Percentiles rank a stretch among this genome's conserved stretches.
These are phyloP conservation scores for Pammene fasciana DNA, from an alignment of 2,888 invertebrate genomes.

Conservation along the genomic window DNA sequence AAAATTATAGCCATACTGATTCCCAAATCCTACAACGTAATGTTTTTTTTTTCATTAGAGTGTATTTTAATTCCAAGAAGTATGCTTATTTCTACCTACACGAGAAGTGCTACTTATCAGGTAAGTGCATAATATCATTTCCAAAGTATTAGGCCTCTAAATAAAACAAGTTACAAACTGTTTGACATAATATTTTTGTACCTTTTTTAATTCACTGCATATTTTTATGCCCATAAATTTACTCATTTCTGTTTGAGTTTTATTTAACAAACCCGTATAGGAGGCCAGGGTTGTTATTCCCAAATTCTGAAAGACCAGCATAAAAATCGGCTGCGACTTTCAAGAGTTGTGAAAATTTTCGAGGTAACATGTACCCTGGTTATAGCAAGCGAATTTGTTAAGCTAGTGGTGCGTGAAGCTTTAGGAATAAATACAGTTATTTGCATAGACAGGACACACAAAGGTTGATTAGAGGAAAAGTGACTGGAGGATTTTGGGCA, in stretches of 20 bases:
- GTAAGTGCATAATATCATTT: no score
- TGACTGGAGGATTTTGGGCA: not conserved
- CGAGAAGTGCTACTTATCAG: no score
- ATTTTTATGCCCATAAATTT: slow-evolving; percentile 4
- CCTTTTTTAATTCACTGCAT: not conserved
- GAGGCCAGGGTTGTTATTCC: not conserved
- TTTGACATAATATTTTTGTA: not conserved
- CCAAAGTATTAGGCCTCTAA: no score
- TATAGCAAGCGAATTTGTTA: not conserved
- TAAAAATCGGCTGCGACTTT: not conserved
- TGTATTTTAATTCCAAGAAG: no score
- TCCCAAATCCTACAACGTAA: no score
- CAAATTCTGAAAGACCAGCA: not conserved
- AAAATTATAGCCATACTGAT: no score
- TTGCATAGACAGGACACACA: slow-evolving; percentile 10
- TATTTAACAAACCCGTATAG: not conserved
- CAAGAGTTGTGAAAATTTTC: not conserved
- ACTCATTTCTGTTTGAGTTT: slow-evolving; percentile 20
- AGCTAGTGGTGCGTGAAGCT: not conserved
- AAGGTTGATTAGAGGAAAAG: slow-evolving; percentile 23
- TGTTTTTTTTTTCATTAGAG: no score
- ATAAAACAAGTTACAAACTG: not conserved
- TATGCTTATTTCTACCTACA: no score
- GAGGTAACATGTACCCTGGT: not conserved
- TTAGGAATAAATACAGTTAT: not conserved